Percentiles rank a stretch among this genome's conserved stretches.
phyloP scores from a whole-genome alignment of 2,113 vertebrate species.

The Hassar affinis region DNA sequence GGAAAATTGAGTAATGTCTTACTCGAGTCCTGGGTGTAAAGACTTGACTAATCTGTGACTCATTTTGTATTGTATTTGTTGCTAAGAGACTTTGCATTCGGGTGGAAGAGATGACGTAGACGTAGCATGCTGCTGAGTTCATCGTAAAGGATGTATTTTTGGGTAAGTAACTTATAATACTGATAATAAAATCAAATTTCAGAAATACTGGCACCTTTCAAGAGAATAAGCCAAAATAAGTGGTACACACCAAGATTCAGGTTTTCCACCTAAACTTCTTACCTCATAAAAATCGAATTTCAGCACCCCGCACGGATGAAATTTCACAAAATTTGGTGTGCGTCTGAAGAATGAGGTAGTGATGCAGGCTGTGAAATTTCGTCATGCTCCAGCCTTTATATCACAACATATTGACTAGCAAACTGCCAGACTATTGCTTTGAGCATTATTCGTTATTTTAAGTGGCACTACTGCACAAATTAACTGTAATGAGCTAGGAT shows the following conservation, averaged over 20 bases:
- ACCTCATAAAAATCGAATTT: too few relatives aligned
- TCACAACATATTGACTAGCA: too few relatives aligned
- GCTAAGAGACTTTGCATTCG: neutral
- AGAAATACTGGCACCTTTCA: neutral
- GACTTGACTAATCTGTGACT: constrained; percentile 8
- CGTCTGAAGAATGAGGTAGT: too few relatives aligned
- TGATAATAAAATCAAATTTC: neutral
- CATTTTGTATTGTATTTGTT: neutral
- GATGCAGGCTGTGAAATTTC: too few relatives aligned
- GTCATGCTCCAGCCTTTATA: too few relatives aligned
- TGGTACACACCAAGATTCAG: neutral
- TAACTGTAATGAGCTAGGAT: too few relatives aligned
- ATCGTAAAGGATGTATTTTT: neutral
- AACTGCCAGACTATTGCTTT: too few relatives aligned
- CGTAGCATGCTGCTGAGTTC: neutral
- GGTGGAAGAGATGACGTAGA: neutral
- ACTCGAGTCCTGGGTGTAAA: neutral
- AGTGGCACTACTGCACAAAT: too few relatives aligned
- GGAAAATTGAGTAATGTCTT: neutral
- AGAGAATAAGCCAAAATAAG: neutral
- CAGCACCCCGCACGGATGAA: too few relatives aligned
- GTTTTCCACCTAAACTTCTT: neutral
- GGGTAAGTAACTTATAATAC: neutral
- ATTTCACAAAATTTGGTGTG: too few relatives aligned
- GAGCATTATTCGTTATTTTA: too few relatives aligned